Conservation (phyloP, 2,797 vertebrate genomes). For the Mormyrops boulengeri region DNA sequence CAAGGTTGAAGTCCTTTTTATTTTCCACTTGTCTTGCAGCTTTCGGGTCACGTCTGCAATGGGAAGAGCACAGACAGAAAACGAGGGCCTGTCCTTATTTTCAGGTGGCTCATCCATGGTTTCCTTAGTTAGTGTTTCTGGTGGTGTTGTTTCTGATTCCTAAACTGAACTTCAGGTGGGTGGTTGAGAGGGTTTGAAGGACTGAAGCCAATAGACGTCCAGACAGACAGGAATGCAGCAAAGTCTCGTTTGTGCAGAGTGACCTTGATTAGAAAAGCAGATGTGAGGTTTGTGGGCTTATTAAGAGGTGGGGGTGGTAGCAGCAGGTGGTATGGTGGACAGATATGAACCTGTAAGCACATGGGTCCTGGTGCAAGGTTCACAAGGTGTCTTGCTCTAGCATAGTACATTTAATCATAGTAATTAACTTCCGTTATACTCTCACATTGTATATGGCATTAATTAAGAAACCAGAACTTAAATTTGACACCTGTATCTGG, state of each 20-base stretch:
- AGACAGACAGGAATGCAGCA: background rate
- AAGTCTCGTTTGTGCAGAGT: background rate
- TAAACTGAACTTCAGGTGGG: background rate
- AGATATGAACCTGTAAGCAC: background rate
- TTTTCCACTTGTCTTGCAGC: conserved; percentile 20
- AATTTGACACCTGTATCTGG: background rate
- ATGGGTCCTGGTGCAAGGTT: background rate
- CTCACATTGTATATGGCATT: background rate
- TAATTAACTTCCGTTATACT: background rate
- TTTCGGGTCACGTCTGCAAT: background rate
- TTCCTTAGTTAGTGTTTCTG: background rate
- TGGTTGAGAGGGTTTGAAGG: background rate
- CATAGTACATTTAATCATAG: conserved; percentile 7
- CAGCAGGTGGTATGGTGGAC: background rate
- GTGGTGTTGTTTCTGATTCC: background rate
- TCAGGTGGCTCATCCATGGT: background rate
- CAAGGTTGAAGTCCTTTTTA: conserved; percentile 29
- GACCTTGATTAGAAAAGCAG: background rate
- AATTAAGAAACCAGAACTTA: background rate
- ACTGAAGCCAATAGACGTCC: background rate
- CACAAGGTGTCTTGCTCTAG: background rate
- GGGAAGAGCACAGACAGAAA: background rate
- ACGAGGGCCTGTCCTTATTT: background rate
- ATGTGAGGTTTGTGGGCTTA: background rate
- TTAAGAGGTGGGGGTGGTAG: background rate